Conservation (phyloP, 2,888 invertebrate species). For the Drosophila demipolita region DNA sequence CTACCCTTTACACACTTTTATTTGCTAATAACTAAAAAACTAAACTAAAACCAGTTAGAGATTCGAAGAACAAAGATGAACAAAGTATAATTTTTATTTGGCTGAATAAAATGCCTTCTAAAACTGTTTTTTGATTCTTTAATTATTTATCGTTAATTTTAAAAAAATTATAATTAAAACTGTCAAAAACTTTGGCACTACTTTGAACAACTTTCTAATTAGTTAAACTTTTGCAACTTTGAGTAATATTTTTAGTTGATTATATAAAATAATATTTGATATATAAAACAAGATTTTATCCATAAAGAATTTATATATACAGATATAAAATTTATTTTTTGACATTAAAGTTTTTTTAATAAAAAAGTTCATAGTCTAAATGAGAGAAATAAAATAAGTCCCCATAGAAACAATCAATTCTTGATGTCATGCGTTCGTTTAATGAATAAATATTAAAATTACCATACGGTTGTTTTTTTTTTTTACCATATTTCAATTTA, state of each 20-base stretch:
- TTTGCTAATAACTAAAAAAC: constrained; percentile 27
- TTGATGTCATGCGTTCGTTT: constrained; percentile 9
- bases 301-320: neutral
- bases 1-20: constrained; percentile 29
- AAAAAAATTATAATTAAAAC: neutral
- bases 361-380: neutral
- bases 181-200: neutral
- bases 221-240: neutral
- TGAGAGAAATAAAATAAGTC: neutral
- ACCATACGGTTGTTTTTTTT: constrained; percentile 13
- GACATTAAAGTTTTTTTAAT: neutral
- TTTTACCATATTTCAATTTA: constrained; percentile 34
- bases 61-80: constrained; percentile 25
- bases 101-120: neutral
- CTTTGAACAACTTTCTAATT: neutral
- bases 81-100: neutral
- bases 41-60: constrained; percentile 49
- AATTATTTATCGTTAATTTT: neutral
- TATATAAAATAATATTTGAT: neutral
- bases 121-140: neutral
- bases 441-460: constrained; percentile 15
- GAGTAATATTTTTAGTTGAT: neutral
- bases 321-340: neutral
- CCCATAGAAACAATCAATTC: constrained; percentile 5
- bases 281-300: neutral